A percentile compares a stretch with the other conserved stretches of the same genome.
These are phyloP conservation scores for Remorina albescens DNA, from an alignment of 2,797 vertebrate species.

Conservation along the genomic window DNA sequence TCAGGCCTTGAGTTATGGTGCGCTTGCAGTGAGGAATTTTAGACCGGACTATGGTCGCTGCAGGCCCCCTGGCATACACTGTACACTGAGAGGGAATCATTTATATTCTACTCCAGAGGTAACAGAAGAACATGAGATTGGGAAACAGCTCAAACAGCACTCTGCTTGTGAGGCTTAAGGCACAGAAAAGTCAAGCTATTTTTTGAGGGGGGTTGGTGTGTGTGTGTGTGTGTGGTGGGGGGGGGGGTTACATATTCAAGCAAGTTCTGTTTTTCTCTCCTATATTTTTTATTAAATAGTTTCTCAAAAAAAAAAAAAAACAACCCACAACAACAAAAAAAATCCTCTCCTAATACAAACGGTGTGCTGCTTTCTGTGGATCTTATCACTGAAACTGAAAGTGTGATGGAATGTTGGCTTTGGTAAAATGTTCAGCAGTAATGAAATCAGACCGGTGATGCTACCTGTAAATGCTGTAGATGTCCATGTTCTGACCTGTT, in stretches of 20 bases:
- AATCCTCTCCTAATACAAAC: conserved; percentile 41
- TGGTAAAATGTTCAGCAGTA: conserved; percentile 53
- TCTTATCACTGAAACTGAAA: conserved; percentile 26
- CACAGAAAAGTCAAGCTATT: conserved; percentile 78
- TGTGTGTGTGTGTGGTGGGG: too few relatives aligned
- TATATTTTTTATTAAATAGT: conserved; percentile 50
- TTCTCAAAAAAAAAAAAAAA: conserved; percentile 55
- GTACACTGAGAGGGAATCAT: conserved; percentile 84
- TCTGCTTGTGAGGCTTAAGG: conserved; percentile 82
- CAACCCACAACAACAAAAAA: too few relatives aligned
- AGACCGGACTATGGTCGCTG: conserved; percentile 82
- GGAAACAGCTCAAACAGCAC: conserved; percentile 86
- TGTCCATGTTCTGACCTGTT: conserved; percentile 58
- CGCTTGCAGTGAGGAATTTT: conserved; percentile 83
- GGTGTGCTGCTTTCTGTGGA: conserved; percentile 38
- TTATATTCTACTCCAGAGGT: conserved; percentile 88
- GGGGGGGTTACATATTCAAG: conserved; percentile 68
- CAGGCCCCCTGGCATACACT: conserved; percentile 84
- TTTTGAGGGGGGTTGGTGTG: conserved; percentile 33
- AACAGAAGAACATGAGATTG: conserved; percentile 87
- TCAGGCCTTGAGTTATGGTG: conserved; percentile 81
- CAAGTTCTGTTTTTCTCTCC: conserved; percentile 74
- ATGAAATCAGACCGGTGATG: conserved; percentile 65
- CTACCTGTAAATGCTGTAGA: conserved; percentile 68
- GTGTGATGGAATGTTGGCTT: conserved; percentile 69